Base-by-base conservation (phyloP, 2,113 vertebrate species). In the Lethenteron reissneri region DNA sequence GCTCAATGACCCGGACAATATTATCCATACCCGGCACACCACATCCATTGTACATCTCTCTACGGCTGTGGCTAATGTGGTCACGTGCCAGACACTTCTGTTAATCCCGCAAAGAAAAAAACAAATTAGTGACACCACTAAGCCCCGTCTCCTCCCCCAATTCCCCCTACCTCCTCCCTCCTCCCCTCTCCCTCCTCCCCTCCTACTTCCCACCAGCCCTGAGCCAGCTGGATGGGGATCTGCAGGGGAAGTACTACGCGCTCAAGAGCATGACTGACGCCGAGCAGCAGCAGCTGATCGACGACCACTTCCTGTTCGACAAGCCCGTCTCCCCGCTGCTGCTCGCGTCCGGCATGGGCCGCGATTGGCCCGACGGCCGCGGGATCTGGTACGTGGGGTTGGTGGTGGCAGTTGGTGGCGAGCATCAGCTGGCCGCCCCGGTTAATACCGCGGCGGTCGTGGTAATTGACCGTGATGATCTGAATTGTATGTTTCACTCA, bases 301-400 rank as follows among this genome's bases (percentile, higher is more conserved):
- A 97, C 56, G 92, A 97, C 79, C 92, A 97, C 80, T 97, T 97
- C 82, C 84, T 97, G 76, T 97, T 97, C 62, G 91, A 97, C 80
- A 97, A 97, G 78, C 92, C 92, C 1, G 87, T 97, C 74, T 97
- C 91, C 76, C 92, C 92, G 68, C 85, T 97, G 73, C 84, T 97
- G 56, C 78, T 95, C 82, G 86, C 90, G 62, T 89, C 92, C 19
- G 92, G 92, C 68, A 97, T 97, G 92, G 87, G 80, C 75, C 83
- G 92, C 1, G 91, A 97, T 75, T 96, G 92, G 91, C 91, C 90
- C 1, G 92, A 96, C 71, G 92, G 82, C 77, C 82, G 91, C 13
- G 92, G 92, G 56, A 97, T 97, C 76, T 97, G 94, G 92, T 95
- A 77, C 79, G 64, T 68, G 25, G 25, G 25, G 10, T 87, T 74